phyloP scores from a whole-genome alignment of 2,888 invertebrate species.

The Patella ulyssiponensis region DNA sequence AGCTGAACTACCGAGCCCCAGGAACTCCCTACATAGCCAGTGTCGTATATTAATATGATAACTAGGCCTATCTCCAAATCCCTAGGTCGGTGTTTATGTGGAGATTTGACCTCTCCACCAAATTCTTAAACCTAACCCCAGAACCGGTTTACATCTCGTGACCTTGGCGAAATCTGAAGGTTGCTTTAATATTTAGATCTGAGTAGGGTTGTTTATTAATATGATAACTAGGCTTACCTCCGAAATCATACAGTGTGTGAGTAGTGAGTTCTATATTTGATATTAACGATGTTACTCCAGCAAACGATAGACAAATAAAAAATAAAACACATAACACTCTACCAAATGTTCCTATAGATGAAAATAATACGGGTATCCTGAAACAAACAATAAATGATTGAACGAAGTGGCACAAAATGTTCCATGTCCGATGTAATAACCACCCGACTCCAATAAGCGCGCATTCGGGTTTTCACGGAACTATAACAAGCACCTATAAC shows the following conservation, averaged over 20 bases:
- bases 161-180: no score
- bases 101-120: no score
- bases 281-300: conserved; percentile 65
- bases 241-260: conserved; percentile 59
- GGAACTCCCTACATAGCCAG: no score
- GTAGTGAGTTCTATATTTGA: conserved; percentile 57
- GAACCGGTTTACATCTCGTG: no score
- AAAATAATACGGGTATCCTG: conserved; percentile 64
- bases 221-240: conserved; percentile 45
- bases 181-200: neutral
- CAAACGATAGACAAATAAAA: conserved; percentile 63
- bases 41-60: no score
- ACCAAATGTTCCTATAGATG: conserved; percentile 57
- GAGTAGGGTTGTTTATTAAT: neutral
- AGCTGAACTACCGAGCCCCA: no score
- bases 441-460: neutral
- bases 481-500: no score
- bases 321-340: conserved; percentile 57
- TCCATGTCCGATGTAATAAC: no score
- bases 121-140: no score
- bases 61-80: no score
- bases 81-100: no score
- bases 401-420: neutral
- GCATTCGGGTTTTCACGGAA: no score
- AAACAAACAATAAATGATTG: neutral